A percentile compares a stretch with the other conserved stretches of the same genome.
These are phyloP conservation scores for Poecilia latipinna DNA, from an alignment of 2,113 vertebrate genomes.

Conservation along the genomic window DNA sequence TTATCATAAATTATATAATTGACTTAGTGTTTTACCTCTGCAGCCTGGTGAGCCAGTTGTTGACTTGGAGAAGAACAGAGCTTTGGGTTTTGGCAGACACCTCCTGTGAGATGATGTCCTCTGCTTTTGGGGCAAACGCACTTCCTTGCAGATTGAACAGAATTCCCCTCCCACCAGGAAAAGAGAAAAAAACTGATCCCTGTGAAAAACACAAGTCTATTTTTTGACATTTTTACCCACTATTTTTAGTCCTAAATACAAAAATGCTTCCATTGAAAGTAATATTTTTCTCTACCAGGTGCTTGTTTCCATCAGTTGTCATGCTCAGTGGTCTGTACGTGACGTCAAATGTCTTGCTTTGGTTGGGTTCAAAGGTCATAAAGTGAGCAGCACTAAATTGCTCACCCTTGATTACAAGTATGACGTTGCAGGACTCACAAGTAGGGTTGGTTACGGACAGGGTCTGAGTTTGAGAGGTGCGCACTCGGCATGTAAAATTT, in stretches of 20 bases:
- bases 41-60: conserved; percentile 86
- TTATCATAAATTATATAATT: not conserved
- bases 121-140: conserved; percentile 83
- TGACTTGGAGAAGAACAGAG: conserved; percentile 79
- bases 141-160: conserved; percentile 84
- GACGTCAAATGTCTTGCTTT: conserved; percentile 84
- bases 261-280: not conserved
- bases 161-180: conserved; percentile 85
- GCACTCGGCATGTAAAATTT: conserved; percentile 85
- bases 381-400: conserved; percentile 82
- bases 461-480: conserved; percentile 80
- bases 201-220: conserved; percentile 49
- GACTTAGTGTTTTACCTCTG: conserved; percentile 77
- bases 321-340: conserved; percentile 86
- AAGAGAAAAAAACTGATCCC: conserved; percentile 88
- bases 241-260: not conserved
- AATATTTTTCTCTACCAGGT: conserved; percentile 77
- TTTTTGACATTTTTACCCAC: not conserved
- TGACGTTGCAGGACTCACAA: conserved; percentile 82
- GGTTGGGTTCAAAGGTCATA: conserved; percentile 81
- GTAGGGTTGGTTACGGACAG: conserved; percentile 83
- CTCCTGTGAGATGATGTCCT: conserved; percentile 78
- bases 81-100: conserved; percentile 85
- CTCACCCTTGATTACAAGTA: conserved; percentile 83
- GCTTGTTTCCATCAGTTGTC: conserved; percentile 82